These are phyloP conservation scores for Papilio demoleus DNA, from an alignment of 2,888 invertebrate genomes.

Conservation along the genomic window DNA sequence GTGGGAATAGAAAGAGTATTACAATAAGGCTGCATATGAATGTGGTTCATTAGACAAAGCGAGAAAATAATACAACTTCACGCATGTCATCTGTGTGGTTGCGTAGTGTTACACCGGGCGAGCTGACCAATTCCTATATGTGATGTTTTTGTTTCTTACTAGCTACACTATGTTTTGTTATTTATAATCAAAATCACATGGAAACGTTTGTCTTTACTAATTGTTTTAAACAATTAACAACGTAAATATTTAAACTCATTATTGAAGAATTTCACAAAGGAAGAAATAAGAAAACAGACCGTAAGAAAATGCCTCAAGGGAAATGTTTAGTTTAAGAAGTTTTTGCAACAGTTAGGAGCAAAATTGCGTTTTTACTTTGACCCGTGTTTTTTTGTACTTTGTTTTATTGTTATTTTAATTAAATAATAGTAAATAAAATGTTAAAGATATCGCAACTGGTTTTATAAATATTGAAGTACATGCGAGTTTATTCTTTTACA, in stretches of 20 bases:
- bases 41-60: too few species aligned
- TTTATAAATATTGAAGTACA: too few species aligned
- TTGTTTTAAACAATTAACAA: neutral
- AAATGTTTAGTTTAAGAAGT: slow-evolving; percentile 23
- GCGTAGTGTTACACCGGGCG: too few species aligned
- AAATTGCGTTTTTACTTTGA: slow-evolving; percentile 16
- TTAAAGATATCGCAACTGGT: neutral
- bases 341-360: slow-evolving; percentile 29
- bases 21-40: too few species aligned
- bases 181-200: too few species aligned
- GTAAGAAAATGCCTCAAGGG: slow-evolving; percentile 18
- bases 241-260: slow-evolving; percentile 1
- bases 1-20: too few species aligned
- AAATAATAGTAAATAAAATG: neutral
- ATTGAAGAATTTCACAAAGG: slow-evolving; percentile 5
- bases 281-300: slow-evolving; percentile 6
- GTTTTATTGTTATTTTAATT: slow-evolving; percentile 9
- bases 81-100: too few species aligned
- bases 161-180: too few species aligned
- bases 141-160: too few species aligned
- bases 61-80: too few species aligned
- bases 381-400: neutral
- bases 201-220: neutral
- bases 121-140: too few species aligned
- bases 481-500: too few species aligned